A percentile compares a stretch with the other conserved stretches of the same genome.
Conservation (phyloP, 2,113 vertebrate species). For the Lagenorhynchus albirostris region DNA sequence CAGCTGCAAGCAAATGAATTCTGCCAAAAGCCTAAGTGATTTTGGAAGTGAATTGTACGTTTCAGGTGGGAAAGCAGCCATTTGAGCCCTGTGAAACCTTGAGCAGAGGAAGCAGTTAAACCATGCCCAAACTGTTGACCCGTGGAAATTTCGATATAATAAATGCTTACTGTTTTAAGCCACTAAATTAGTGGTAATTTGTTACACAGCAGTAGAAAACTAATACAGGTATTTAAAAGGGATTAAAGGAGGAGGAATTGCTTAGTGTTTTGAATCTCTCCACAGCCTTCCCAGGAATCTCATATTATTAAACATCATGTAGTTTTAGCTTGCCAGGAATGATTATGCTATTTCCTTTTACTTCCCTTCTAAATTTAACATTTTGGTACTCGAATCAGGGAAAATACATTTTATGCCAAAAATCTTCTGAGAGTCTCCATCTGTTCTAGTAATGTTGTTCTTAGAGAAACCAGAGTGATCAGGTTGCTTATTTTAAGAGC, state of each 20-base stretch:
- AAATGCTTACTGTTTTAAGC: neutral
- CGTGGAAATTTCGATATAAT: neutral
- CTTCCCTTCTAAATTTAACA: constrained; percentile 13
- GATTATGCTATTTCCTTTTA: constrained; percentile 18
- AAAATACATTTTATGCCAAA: constrained; percentile 22
- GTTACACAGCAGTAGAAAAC: neutral
- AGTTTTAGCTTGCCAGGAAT: neutral
- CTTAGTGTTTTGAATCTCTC: neutral
- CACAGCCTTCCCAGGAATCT: neutral
- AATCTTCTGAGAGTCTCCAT: neutral
- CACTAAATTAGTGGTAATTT: neutral
- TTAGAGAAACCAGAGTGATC: neutral
- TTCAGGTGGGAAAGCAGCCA: neutral
- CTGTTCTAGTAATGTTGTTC: neutral
- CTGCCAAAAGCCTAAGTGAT: neutral
- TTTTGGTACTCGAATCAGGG: neutral
- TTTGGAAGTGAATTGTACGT: neutral
- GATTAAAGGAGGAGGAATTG: neutral
- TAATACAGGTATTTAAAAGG: neutral
- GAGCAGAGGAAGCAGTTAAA: neutral
- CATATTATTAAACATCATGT: neutral
- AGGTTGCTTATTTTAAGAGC: neutral
- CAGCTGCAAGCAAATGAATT: neutral
- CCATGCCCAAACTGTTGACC: neutral
- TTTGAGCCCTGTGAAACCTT: neutral